These are phyloP conservation scores for Entomyzon cyanotis DNA, from an alignment of 2,113 vertebrate species.

Conservation along the genomic window DNA sequence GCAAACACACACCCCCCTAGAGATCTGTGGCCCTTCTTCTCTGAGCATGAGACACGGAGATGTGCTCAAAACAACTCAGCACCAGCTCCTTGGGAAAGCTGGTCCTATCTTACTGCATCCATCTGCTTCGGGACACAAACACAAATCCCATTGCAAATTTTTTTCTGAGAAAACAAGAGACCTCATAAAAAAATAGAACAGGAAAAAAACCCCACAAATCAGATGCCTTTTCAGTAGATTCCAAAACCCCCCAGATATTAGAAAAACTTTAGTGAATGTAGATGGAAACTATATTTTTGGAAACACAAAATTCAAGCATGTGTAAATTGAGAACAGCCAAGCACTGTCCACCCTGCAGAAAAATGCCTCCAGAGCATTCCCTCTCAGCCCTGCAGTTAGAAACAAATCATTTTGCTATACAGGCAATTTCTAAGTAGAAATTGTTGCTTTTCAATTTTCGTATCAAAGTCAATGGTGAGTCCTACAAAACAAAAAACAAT, in stretches of 20 bases:
- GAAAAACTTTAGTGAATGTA: not conserved
- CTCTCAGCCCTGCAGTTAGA: not conserved
- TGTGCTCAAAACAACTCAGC: not conserved
- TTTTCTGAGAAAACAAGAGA: not conserved
- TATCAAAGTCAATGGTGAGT: not conserved
- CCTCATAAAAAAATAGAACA: not conserved
- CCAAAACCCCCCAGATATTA: not conserved
- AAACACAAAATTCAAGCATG: conserved; percentile 29
- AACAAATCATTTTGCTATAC: not conserved
- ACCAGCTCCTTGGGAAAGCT: conserved; percentile 3
- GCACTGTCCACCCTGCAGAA: not conserved
- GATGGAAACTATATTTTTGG: conserved; percentile 22
- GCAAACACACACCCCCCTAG: not conserved
- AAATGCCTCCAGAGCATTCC: not conserved
- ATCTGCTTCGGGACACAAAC: not conserved
- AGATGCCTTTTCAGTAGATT: conserved; percentile 8
- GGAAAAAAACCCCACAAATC: not conserved
- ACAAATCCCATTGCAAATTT: not conserved
- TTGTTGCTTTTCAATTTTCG: not conserved
- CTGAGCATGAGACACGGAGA: not conserved
- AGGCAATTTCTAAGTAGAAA: not conserved
- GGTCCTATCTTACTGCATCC: not conserved
- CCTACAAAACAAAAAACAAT: not conserved
- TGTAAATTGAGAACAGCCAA: conserved; percentile 33
- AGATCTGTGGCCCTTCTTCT: not conserved